Evolutionary conservation across 1,140 invertebrate genomes (phyloP).

Genomic region (Antheraea mylitta): DNA sequence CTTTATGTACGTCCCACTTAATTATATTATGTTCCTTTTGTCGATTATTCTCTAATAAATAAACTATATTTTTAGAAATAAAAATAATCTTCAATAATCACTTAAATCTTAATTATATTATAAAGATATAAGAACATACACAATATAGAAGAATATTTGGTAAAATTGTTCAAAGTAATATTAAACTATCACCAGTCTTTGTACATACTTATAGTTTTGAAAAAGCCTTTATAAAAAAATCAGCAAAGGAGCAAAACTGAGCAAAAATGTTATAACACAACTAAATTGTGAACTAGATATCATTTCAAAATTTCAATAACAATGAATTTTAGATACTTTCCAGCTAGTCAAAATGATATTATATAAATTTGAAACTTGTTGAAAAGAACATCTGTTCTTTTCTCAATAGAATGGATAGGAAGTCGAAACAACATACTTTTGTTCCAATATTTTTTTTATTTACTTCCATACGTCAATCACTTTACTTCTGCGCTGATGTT

Average conservation of each 20-base stretch:
- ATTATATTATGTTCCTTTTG: too few species aligned
- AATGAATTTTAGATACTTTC: neutral
- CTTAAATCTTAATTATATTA: too few species aligned
- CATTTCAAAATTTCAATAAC: neutral
- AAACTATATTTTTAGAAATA: too few species aligned
- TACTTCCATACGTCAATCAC: slow-evolving; percentile 56
- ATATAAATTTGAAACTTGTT: slow-evolving; percentile 15
- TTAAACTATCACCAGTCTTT: too few species aligned
- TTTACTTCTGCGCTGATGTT: slow-evolving; percentile 32
- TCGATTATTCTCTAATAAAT: too few species aligned
- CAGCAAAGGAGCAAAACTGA: neutral
- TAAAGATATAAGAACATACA: too few species aligned
- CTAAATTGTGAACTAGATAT: neutral
- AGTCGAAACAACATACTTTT: slow-evolving; percentile 36
- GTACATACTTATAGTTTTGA: neutral
- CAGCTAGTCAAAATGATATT: slow-evolving; percentile 11
- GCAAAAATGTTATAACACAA: neutral
- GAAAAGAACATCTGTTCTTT: slow-evolving; percentile 33
- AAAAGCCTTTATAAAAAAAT: neutral
- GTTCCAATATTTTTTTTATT: slow-evolving; percentile 34
- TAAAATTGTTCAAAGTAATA: too few species aligned
- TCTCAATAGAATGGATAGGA: slow-evolving; percentile 30
- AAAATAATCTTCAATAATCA: too few species aligned
- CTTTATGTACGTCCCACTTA: too few species aligned
- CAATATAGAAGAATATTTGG: too few species aligned